A percentile compares a stretch with the other conserved stretches of the same genome.
phyloP scores from a whole-genome alignment of 2,888 invertebrate species.

The Euproctis similis region DNA sequence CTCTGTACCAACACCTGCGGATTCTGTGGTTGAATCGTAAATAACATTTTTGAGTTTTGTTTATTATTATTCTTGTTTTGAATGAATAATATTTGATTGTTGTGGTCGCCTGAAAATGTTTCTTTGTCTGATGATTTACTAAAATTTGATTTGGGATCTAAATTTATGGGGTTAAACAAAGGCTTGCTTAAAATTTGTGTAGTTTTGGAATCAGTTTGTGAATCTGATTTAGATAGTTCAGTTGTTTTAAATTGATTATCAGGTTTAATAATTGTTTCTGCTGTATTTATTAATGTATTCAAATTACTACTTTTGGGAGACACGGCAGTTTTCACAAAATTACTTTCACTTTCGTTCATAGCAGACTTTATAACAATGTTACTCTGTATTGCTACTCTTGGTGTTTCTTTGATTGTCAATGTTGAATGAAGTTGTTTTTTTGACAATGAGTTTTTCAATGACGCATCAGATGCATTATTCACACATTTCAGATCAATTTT shows the following conservation, averaged over 20 bases:
- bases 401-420: slow-evolving; percentile 23
- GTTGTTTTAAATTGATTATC: slow-evolving; percentile 45
- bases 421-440: slow-evolving; percentile 34
- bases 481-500: slow-evolving; percentile 68
- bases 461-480: slow-evolving; percentile 31
- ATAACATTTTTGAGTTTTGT: slow-evolving; percentile 52
- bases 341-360: slow-evolving; percentile 36
- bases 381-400: slow-evolving; percentile 61
- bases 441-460: slow-evolving; percentile 22
- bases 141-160: slow-evolving; percentile 41
- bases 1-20: slow-evolving; percentile 57
- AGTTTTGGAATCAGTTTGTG: slow-evolving; percentile 33
- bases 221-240: slow-evolving; percentile 35
- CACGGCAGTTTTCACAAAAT: slow-evolving; percentile 16
- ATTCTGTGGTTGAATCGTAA: slow-evolving; percentile 56
- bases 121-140: slow-evolving; percentile 50
- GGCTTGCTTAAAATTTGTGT: slow-evolving; percentile 24
- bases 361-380: slow-evolving; percentile 60
- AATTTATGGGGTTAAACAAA: slow-evolving; percentile 42
- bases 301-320: slow-evolving; percentile 32
- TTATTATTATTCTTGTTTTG: slow-evolving; percentile 57
- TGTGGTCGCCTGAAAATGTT: slow-evolving; percentile 42
- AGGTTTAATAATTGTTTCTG: slow-evolving; percentile 52
- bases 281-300: slow-evolving; percentile 50
- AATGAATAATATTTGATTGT: slow-evolving; percentile 58